phyloP scores from a whole-genome alignment of 2,888 invertebrate species.

The Drosophila mercatorum region DNA sequence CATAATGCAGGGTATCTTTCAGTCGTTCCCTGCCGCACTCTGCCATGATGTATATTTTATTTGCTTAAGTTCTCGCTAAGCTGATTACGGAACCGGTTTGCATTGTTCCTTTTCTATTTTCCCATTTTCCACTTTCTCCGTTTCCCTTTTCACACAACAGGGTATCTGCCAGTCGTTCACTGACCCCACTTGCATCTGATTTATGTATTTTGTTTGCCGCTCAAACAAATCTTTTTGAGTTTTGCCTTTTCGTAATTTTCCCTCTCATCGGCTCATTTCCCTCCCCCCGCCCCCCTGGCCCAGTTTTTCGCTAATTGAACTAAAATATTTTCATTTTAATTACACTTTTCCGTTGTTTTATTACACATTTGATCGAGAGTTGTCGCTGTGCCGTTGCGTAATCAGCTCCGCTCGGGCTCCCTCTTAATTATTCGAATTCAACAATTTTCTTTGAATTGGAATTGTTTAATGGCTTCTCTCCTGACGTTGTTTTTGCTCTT shows the following conservation, averaged over 20 bases:
- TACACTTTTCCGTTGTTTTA: background rate
- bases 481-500: background rate
- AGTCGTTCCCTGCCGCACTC: too few relatives aligned
- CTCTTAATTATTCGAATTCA: background rate
- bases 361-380: background rate
- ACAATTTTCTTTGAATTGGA: background rate
- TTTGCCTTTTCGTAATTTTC: too few relatives aligned
- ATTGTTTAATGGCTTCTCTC: conserved; percentile 13
- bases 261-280: background rate
- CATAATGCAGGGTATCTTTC: too few relatives aligned
- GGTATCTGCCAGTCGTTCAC: background rate
- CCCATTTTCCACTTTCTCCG: background rate
- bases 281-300: too few relatives aligned
- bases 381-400: background rate
- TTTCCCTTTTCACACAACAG: background rate
- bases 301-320: background rate
- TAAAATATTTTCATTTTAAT: background rate
- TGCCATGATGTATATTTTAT: background rate
- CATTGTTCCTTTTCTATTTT: background rate
- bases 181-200: background rate
- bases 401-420: background rate
- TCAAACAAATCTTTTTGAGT: background rate
- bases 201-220: background rate
- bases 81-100: background rate
- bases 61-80: background rate